phyloP scores from a whole-genome alignment of 2,888 invertebrate genomes.

The Macrophya alboannulata region DNA sequence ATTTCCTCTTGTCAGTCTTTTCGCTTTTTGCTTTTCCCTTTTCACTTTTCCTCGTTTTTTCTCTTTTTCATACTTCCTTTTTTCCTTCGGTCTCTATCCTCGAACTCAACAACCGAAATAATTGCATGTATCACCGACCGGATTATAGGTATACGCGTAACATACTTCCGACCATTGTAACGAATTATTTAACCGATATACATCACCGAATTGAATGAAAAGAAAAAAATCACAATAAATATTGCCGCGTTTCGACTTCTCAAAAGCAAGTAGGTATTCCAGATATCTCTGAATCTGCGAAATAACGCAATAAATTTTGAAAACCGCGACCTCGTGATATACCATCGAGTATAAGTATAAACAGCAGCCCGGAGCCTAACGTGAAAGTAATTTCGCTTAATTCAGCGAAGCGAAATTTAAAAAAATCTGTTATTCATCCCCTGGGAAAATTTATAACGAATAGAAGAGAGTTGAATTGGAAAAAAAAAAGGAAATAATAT shows the following conservation, averaged over 20 bases:
- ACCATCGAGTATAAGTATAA: too few species aligned
- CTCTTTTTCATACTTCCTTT: not conserved
- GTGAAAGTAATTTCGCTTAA: conserved; percentile 17
- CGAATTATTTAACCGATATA: not conserved
- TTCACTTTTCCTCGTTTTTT: not conserved
- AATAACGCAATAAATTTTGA: too few species aligned
- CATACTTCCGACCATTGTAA: not conserved
- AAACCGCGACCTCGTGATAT: too few species aligned
- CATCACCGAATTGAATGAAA: not conserved
- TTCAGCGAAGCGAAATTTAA: not conserved
- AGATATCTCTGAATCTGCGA: too few species aligned
- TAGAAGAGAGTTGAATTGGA: not conserved
- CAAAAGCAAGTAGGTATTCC: too few species aligned
- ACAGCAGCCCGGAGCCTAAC: not conserved
- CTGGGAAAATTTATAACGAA: not conserved
- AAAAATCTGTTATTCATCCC: not conserved
- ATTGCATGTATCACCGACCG: conserved; percentile 1
- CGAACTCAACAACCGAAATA: not conserved
- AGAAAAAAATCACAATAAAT: not conserved
- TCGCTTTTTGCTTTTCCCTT: not conserved
- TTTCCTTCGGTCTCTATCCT: not conserved
- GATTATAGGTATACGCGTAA: not conserved
- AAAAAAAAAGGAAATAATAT: not conserved
- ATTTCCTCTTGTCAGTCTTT: conserved; percentile 25
- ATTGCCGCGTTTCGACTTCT: too few species aligned